Evolutionary conservation across 2,888 invertebrate genomes (phyloP), one percentile per base, ranked within the genome.

Genomic region (Rhagonycha fulva): DNA sequence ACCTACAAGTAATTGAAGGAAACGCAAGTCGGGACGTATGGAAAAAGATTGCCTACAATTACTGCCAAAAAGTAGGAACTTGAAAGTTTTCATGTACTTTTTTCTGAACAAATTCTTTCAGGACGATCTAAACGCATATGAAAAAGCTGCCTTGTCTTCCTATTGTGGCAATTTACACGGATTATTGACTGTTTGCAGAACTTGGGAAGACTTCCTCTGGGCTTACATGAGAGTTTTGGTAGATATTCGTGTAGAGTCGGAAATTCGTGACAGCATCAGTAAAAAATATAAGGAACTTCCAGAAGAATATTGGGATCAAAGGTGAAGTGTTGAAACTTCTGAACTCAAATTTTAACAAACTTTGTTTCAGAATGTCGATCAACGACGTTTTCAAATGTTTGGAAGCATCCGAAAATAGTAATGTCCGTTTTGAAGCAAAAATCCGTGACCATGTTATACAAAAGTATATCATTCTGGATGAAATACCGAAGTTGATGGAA

Each of bases 161-260:
- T 91, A 97, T 68, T 95, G 96, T 87, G 98, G 98, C 0, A 93
- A 97, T 86, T 87, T 98, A 62, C 89, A 92, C 30, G 92, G 94
- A 7, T 86, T 97, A n/a, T 87, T 97, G 61, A 90, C 93, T 0
- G 92, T 94, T 11, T 94, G 96, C 78, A 89, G 90, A n/a, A 93
- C 92, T 26, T 98, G 98, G 98, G 93, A 95, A 83, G 98, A 98
- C 87, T 89, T 94, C 78, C 88, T 98, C 26, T 98, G 98, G 98
- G 95, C 96, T 1, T 94, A 96, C 86, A 89, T 96, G 79, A 93
- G 92, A 84, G 92, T 93, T 0, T 92, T 96, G 85, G 93, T 97
- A 76, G 97, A 98, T 85, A 92, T 94, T 12, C 90, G 94, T 80
- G 96, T 97, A 0, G 98, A 98, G 85, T 92, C 92, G 74, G 94